phyloP scores from a whole-genome alignment of 2,888 invertebrate genomes.

The Metacarcinus magister region DNA sequence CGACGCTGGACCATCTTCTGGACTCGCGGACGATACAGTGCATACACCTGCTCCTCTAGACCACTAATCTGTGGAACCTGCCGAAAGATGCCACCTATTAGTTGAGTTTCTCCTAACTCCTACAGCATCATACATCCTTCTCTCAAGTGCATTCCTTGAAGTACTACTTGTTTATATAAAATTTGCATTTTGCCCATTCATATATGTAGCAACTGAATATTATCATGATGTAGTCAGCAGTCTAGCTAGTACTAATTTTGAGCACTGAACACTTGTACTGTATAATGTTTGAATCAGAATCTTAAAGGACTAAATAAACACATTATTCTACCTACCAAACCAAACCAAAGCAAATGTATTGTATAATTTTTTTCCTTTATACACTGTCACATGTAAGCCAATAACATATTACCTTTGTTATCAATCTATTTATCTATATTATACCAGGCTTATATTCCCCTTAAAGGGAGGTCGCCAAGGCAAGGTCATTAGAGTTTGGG shows the following conservation, averaged over 20 bases:
- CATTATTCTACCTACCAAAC: background rate
- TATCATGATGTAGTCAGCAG: background rate
- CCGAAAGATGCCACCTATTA: constrained; percentile 81
- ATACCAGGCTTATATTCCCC: no score
- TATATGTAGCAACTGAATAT: background rate
- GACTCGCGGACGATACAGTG: constrained; percentile 89
- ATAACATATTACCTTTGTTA: background rate
- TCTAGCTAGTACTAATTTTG: background rate
- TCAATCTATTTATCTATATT: background rate
- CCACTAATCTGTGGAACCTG: constrained; percentile 90
- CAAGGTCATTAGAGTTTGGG: no score
- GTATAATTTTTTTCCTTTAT: background rate
- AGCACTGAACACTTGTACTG: background rate
- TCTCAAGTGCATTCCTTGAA: background rate
- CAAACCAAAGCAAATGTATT: background rate
- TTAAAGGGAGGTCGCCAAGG: no score
- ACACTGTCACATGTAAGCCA: background rate
- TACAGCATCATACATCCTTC: background rate
- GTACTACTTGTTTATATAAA: background rate
- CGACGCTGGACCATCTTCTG: constrained; percentile 91
- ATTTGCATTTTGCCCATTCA: background rate
- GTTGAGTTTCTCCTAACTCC: background rate
- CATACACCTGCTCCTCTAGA: constrained; percentile 92
- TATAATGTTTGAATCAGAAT: background rate
- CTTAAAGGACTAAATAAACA: background rate